Base-by-base conservation (phyloP, 1,140 invertebrate genomes). In the Magallana gigas region DNA sequence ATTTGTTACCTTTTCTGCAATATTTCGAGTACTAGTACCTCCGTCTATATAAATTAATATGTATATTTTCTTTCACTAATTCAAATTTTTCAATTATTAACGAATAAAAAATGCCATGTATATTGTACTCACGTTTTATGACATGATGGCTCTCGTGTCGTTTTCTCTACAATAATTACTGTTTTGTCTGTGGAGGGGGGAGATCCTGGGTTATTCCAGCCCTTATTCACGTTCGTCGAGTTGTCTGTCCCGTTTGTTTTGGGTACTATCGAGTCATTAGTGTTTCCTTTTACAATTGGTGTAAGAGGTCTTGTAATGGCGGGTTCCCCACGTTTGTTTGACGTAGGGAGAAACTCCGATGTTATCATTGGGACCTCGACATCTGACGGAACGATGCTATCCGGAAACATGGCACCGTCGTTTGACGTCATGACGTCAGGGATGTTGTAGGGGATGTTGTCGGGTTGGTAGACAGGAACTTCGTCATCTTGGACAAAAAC, bases 81-180 rank as follows among this genome's bases (percentile, higher is more conserved):
- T 48, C 36, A 4, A 2, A 48, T 4, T 48, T 48, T 48, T 48
- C 36, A 48, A 48, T 48, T 48, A 48, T 48, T 48, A 2, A 48
- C 36, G 36, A 48, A 5, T 48, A 4, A 48, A 48, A 48, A 48
- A 48, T 48, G 36, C 5, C 36, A 4, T 64, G 62, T 64, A 64
- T 18, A 64, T 64, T 16, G 18, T 36, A 86, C 85, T 80, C 80
- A 86, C 85, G 85, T 86, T 58, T 76, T 80, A 58, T 86, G 85
- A 71, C 85, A 86, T 12, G 57, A 57, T 83, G 14, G 48, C 14
- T 83, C 81, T 57, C 8, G 57, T 9, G 48, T 57, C 48, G 56
- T 57, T 23, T 56, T 83, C 4, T 56, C 16, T 29, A 16, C 81
- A 9, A 14, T 6, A 64, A 14, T 64, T 64, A 18, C 4, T 64